Evolutionary conservation across 35 echinoderm and acorn worm genomes (phyloP).

Genomic region (Eucidaris tribuloides): DNA sequence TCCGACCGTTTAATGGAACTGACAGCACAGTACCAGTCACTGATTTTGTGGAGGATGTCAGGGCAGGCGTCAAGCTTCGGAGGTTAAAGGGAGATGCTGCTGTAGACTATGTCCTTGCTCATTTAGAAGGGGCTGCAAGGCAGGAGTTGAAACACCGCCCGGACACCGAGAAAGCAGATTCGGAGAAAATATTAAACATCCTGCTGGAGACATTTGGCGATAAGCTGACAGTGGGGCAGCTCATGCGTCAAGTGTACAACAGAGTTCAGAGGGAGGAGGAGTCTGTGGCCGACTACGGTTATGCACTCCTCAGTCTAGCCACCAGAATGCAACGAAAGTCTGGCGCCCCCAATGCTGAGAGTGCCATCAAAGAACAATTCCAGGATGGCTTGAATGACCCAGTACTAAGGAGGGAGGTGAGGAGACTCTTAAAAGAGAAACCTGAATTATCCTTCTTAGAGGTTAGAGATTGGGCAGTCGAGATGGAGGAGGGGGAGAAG

Average conservation of each 20-base stretch:
- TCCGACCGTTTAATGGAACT: constrained; percentile 7
- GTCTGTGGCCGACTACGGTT: constrained; percentile 37
- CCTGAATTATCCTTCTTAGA: constrained; percentile 11
- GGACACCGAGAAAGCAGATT: not conserved
- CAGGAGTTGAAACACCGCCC: constrained; percentile 44
- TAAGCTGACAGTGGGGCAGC: not conserved
- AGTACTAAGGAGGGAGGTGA: constrained; percentile 27
- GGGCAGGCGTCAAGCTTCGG: constrained; percentile 16
- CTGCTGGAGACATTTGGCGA: constrained; percentile 52
- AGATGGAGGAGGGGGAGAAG: constrained; percentile 17
- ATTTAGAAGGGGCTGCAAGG: constrained; percentile 44
- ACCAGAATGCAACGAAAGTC: constrained; percentile 3
- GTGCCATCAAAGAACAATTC: constrained; percentile 39
- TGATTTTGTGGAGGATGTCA: constrained; percentile 18
- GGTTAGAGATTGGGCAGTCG: constrained; percentile 28
- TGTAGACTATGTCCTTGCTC: constrained; percentile 30
- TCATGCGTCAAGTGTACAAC: constrained; percentile 38
- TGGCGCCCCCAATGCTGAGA: constrained; percentile 24
- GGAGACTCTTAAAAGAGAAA: constrained; percentile 19
- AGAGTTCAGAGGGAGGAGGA: constrained; percentile 16
- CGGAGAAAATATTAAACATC: not conserved
- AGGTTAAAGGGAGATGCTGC: constrained; percentile 10
- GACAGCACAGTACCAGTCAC: not conserved
- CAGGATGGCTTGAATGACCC: constrained; percentile 22
- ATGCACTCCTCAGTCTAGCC: not conserved